phyloP scores from a whole-genome alignment of 2,888 invertebrate species.

The Yponomeuta evonymella region DNA sequence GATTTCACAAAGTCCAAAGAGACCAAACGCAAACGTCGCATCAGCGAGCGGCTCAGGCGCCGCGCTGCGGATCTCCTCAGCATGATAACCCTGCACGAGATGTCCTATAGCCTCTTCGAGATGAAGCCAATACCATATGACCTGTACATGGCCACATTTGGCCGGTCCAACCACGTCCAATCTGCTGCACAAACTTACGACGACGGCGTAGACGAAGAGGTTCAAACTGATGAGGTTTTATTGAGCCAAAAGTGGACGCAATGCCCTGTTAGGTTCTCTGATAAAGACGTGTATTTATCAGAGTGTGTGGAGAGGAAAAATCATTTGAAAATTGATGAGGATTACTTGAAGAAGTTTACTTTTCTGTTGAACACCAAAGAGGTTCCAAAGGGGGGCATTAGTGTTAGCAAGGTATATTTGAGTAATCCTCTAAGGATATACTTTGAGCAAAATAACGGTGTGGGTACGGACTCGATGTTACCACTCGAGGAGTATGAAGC shows the following conservation, averaged over 20 bases:
- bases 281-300: slow-evolving; percentile 40
- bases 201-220: slow-evolving; percentile 54
- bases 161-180: slow-evolving; percentile 58
- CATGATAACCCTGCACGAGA: slow-evolving; percentile 64
- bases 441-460: slow-evolving; percentile 66
- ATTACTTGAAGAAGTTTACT: slow-evolving; percentile 46
- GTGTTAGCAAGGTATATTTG: slow-evolving; percentile 41
- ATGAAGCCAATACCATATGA: slow-evolving; percentile 70
- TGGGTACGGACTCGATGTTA: slow-evolving; percentile 47
- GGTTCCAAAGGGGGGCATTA: slow-evolving; percentile 27
- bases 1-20: slow-evolving; percentile 58
- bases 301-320: slow-evolving; percentile 24
- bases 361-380: slow-evolving; percentile 34
- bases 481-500: slow-evolving; percentile 47
- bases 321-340: slow-evolving; percentile 30
- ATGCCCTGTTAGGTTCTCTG: slow-evolving; percentile 58
- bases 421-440: slow-evolving; percentile 50
- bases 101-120: slow-evolving; percentile 60
- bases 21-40: slow-evolving; percentile 43
- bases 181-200: slow-evolving; percentile 61
- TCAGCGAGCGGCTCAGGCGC: slow-evolving; percentile 45
- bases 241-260: slow-evolving; percentile 60
- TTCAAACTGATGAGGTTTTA: slow-evolving; percentile 57
- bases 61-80: slow-evolving; percentile 57
- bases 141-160: slow-evolving; percentile 51